Percentiles rank a stretch among this genome's conserved stretches.
Conservation (phyloP, 2,888 invertebrate species). For the Aquatica leii region DNA sequence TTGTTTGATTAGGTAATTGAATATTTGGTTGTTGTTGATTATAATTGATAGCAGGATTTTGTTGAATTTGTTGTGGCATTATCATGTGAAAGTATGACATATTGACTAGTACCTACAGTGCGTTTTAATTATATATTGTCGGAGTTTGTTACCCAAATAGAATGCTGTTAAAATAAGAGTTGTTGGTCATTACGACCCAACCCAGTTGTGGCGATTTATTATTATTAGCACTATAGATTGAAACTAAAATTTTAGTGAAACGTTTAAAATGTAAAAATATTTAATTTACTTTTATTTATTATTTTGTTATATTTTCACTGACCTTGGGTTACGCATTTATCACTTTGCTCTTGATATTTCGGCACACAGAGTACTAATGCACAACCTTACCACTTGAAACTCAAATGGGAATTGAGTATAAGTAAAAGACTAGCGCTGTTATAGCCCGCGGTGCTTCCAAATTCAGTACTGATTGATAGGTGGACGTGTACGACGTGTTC, state of each 20-base stretch:
- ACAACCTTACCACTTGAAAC: background rate
- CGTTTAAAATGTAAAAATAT: background rate
- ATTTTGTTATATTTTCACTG: too few relatives aligned
- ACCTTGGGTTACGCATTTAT: too few relatives aligned
- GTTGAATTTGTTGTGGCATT: slow-evolving; percentile 2
- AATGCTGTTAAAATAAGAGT: background rate
- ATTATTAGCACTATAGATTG: background rate
- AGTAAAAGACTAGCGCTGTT: too few relatives aligned
- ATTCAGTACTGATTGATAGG: too few relatives aligned
- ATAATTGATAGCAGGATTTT: background rate
- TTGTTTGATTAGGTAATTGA: slow-evolving; percentile 3
- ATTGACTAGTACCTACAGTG: background rate
- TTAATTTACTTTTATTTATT: background rate
- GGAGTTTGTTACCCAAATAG: background rate
- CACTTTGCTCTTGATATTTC: too few relatives aligned
- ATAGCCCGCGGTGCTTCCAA: too few relatives aligned
- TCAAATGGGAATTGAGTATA: too few relatives aligned
- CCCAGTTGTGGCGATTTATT: background rate
- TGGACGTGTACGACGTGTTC: too few relatives aligned
- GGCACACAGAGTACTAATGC: background rate
- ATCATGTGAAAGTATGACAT: slow-evolving; percentile 1
- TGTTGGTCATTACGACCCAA: background rate
- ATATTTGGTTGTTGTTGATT: slow-evolving; percentile 1
- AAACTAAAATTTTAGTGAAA: background rate
- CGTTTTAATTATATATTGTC: slow-evolving; percentile 1